phyloP scores from a whole-genome alignment of 35 echinoderm and acorn worm genomes.

The Apostichopus californicus region DNA sequence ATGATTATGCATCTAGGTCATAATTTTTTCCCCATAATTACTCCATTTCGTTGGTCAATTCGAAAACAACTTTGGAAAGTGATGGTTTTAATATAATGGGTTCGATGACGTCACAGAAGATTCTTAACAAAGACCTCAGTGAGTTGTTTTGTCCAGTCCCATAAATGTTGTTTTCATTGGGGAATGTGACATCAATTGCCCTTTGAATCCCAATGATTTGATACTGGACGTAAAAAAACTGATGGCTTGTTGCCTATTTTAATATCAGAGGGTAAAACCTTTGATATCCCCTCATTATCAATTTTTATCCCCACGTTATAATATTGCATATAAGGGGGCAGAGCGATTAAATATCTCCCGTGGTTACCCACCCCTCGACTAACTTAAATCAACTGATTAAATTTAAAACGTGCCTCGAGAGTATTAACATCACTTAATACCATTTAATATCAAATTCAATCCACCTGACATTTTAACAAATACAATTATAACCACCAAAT shows the following conservation, averaged over 20 bases:
- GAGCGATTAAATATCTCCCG: constrained; percentile 13
- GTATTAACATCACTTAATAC: constrained; percentile 11
- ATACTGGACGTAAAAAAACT: background rate
- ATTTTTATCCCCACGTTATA: too few relatives aligned
- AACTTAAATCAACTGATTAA: constrained; percentile 18
- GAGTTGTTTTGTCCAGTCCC: background rate
- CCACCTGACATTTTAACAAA: constrained; percentile 49
- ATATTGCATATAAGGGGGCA: too few relatives aligned
- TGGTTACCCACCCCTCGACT: background rate
- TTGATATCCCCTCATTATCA: too few relatives aligned
- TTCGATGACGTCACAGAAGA: background rate
- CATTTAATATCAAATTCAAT: constrained; percentile 48
- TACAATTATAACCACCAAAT: constrained; percentile 33
- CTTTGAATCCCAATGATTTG: background rate
- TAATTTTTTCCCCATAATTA: too few relatives aligned
- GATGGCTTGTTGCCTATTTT: background rate
- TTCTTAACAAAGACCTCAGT: background rate
- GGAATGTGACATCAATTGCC: constrained; percentile 6
- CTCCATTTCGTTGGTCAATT: too few relatives aligned
- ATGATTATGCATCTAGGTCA: too few relatives aligned
- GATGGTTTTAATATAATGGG: background rate
- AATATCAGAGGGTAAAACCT: background rate
- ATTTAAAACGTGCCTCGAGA: constrained; percentile 46
- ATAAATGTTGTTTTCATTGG: constrained; percentile 23
- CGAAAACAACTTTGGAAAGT: background rate